Base-by-base conservation (phyloP, 1,140 invertebrate genomes). In the Diabrotica virgifera region DNA sequence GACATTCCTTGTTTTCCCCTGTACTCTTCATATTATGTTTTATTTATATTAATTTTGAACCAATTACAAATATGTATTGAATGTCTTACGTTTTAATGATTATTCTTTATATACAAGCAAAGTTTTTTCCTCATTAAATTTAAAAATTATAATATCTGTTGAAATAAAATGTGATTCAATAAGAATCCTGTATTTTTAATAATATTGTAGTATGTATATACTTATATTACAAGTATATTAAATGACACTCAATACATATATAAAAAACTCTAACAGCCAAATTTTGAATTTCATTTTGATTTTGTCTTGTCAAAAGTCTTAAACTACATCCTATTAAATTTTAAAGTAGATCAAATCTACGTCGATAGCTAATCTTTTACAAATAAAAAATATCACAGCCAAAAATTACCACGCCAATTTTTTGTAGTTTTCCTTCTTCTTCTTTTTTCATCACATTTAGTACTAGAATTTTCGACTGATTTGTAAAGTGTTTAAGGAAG, bases 401-500 rank as follows among this genome's bases (percentile, higher is more conserved):
- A 65, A 62, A 65, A 54, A 62, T 24, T 55, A 64, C 55, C 53
- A 64, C 37, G 46, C 40, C 53, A 58, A 64, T 57, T 36, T 37
- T 38, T 40, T 51, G 51, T 46, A 46, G n/a, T 46, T 46, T 10
- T 46, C 8, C n/a, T n/a, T 46, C n/a, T 46, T 46, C 24, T 24
- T 24, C n/a, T n/a, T 56, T 57, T 8, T 36, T 13, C 35, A 58
- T 57, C 40, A 35, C 55, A 64, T 36, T 64, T 37, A 51, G 14
- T 50, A 59, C 54, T 52, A 59, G 50, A 64, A 58, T 58, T 53
- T 37, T 59, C 53, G 46, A 51, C 13, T 24, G 54, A 35, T 56
- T 59, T 58, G 56, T 10, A 11, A 55, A 35, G 13, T 59, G 40
- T 59, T 70, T 62, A 70, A 13, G 69, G 64, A 24, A 70, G 35